Base-by-base conservation (phyloP, 2,797 vertebrate species). In the Mus spretus region DNA sequence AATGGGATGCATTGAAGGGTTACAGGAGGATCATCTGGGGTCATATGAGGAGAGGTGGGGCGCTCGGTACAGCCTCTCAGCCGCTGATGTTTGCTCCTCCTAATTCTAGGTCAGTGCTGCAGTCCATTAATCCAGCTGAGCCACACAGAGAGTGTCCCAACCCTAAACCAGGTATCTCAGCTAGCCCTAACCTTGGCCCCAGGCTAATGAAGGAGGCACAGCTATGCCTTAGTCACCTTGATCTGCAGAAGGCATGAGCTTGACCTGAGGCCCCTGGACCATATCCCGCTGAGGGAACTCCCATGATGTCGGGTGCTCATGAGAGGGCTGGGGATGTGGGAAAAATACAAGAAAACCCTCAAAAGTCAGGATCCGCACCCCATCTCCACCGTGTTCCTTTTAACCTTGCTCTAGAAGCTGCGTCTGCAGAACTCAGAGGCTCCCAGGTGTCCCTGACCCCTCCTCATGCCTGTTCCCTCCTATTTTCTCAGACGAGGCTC, bases 141-240 rank as follows among this genome's bases (percentile, higher is more conserved):
- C 98, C 98, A 37, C 97, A 98, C 81, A 97, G 77, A 65, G 92
- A 96, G 1, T 98, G 98, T 53, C 97, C 97, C 44, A 90, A 96
- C 57, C 74, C 97, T 3, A 97, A 97, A 80, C 96, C 96, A 97
- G 98, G 98, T 98, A 97, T 57, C 13, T n/a, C 57, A 4, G 57
- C n/a, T n/a, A 59, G 26, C 53, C 55, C 84, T 28, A 34, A 26
- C 34, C 12, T 20, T n/a, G 40, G 24, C 53, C 34, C 12, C 12
- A 24, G 50, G 92, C 37, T 11, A 0, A 0, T 50, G 84, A 22
- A 67, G 77, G 34, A 50, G n/a, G 72, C 26, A 20, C 24, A 26
- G 59, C 31, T 19, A 0, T 20, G 57, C 65, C 59, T 70, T 1
- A 0, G 1, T 50, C 26, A 22, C 37, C 37, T 61, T 70, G 14